Evolutionary conservation across 2,888 invertebrate genomes (phyloP).

Genomic region (Agrochola lota): DNA sequence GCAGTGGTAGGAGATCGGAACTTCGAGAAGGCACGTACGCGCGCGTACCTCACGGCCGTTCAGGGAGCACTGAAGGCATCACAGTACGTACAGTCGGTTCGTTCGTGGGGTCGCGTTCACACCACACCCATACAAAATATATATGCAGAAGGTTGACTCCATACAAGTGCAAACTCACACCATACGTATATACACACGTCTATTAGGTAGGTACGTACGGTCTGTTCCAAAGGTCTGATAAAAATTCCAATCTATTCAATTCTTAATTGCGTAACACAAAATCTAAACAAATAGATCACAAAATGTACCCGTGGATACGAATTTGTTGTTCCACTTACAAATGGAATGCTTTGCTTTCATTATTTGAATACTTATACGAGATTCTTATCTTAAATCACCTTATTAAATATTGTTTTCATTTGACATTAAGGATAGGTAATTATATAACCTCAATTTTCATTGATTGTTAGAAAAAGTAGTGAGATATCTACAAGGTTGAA

Average conservation of each 20-base stretch:
- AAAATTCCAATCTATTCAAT: background rate
- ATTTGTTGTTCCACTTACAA: too few relatives aligned
- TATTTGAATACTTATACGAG: background rate
- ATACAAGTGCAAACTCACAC: background rate
- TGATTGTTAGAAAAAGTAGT: background rate
- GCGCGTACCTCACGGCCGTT: slow-evolving; percentile 17
- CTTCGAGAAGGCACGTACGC: slow-evolving; percentile 24
- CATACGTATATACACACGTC: background rate
- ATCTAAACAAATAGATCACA: too few relatives aligned
- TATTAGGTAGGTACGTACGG: background rate
- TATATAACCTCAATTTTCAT: background rate
- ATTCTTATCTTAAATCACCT: background rate
- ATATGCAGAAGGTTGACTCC: slow-evolving; percentile 15
- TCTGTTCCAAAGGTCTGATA: background rate
- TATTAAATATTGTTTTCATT: background rate
- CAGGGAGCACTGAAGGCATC: slow-evolving; percentile 38
- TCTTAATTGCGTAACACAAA: background rate
- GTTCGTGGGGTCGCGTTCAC: slow-evolving; percentile 8
- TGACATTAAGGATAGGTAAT: background rate
- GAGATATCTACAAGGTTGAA: too few relatives aligned
- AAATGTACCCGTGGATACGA: background rate
- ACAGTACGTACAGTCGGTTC: background rate
- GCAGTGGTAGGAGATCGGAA: slow-evolving; percentile 16
- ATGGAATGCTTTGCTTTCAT: background rate
- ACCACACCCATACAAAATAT: background rate